Base-by-base conservation (phyloP, 2,113 vertebrate species). In the Ranitomeya variabilis region DNA sequence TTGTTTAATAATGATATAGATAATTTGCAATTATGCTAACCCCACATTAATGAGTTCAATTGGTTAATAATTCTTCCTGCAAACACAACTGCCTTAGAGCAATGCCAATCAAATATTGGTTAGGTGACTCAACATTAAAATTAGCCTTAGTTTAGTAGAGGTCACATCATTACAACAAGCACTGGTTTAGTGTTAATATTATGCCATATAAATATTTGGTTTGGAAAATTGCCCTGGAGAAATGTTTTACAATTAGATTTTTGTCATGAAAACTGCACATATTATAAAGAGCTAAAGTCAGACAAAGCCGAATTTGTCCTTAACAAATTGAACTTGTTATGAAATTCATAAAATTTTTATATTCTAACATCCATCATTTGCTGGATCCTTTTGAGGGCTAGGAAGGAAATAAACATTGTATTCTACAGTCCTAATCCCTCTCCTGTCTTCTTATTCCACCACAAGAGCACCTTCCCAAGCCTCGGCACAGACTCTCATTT, bases 41-140 rank as follows among this genome's bases (percentile, higher is more conserved):
- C 80, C 31, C 45, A 52, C 16, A n/a, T 2, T 83, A 66, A 83
- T 66, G 31, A 66, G 31, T 83, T 66, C 60, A 66, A n/a, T 83
- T 83, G 80, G n/a, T 18, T 51, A 83, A 82, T 83, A 83, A 66
- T 83, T 67, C 62, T 66, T 14, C 52, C 19, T 64, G n/a, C 14
- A 82, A 81, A 82, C 59, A 66, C 37, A 51, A 67, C 80, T 23
- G 60, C 26, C 60, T 67, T 83, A 51, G 31, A 66, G 37, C 60
- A 66, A 67, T 51, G 19, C 5, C n/a, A 67, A 66, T 83, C 60
- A 83, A 52, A 66, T n/a, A 6, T 37, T 80, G n/a, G 16, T 80
- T 80, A 80, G 78, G 55, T 59, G 31, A 60, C 4, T 26, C 9
- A 80, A 60, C 55, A 80, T 57, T 59, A 57, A 80, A 31, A 60